These are phyloP conservation scores for Scleropages formosus DNA, from an alignment of 2,797 vertebrate genomes.

Conservation along the genomic window DNA sequence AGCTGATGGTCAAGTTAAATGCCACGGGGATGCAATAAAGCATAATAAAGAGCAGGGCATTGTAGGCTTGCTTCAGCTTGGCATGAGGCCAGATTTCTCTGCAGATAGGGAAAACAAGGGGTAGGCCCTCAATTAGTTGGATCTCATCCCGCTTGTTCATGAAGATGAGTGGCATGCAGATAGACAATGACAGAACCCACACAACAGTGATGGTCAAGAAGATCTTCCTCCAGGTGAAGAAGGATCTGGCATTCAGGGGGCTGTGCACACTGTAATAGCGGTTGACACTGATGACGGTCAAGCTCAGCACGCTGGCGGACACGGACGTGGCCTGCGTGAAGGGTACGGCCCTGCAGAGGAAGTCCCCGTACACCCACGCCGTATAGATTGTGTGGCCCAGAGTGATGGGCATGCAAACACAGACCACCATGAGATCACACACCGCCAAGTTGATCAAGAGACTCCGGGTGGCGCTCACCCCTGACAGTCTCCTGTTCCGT, in stretches of 20 bases:
- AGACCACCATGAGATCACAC: conserved; percentile 89
- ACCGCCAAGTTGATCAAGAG: conserved; percentile 85
- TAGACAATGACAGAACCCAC: conserved; percentile 79
- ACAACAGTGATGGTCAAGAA: conserved; percentile 76
- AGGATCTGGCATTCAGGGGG: conserved; percentile 79
- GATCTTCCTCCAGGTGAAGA: conserved; percentile 81
- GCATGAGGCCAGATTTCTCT: conserved; percentile 85
- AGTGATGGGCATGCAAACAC: conserved; percentile 88
- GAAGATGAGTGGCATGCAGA: conserved; percentile 83
- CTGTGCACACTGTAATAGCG: conserved; percentile 85
- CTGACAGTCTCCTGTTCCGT: conserved; percentile 62
- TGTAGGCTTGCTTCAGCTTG: conserved; percentile 83
- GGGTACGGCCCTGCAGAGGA: conserved; percentile 82
- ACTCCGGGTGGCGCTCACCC: conserved; percentile 79
- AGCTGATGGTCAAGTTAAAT: conserved; percentile 87
- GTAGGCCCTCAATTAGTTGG: conserved; percentile 67
- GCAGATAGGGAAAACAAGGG: conserved; percentile 76
- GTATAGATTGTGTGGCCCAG: conserved; percentile 85
- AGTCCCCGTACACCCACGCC: conserved; percentile 86
- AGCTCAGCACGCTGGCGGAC: conserved; percentile 82
- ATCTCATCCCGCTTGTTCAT: conserved; percentile 82
- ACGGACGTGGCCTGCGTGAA: conserved; percentile 87
- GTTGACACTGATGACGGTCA: conserved; percentile 87
- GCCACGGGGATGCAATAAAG: conserved; percentile 88
- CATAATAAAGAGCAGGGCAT: conserved; percentile 83